These are phyloP conservation scores for Symphodus melops DNA, from an alignment of 2,113 vertebrate genomes.

Conservation along the genomic window DNA sequence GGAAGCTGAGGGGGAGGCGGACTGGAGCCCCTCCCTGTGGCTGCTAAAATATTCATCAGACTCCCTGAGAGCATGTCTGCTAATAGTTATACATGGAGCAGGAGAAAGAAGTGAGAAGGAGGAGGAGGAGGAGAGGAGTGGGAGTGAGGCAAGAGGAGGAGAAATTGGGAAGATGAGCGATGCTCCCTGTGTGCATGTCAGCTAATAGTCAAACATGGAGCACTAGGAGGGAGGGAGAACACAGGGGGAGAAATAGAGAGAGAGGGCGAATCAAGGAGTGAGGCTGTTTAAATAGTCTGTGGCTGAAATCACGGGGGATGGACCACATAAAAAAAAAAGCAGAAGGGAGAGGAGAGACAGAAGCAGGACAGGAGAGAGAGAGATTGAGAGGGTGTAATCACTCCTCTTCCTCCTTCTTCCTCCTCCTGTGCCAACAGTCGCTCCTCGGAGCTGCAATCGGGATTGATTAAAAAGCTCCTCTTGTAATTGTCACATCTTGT, in stretches of 20 bases:
- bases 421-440: conserved; percentile 69
- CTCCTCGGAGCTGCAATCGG: conserved; percentile 66
- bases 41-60: conserved; percentile 98
- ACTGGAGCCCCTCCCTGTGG: conserved; percentile 71
- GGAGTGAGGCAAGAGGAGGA: conserved; percentile 83
- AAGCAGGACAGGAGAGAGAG: conserved; percentile 1
- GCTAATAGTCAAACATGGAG: conserved; percentile 89
- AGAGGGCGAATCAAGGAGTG: conserved; percentile 56
- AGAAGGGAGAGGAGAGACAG: conserved; percentile 31
- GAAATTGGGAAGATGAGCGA: conserved; percentile 79
- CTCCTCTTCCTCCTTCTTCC: conserved; percentile 64
- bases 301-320: conserved; percentile 55
- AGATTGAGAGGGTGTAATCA: conserved; percentile 75
- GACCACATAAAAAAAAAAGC: conserved; percentile 48
- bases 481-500: conserved; percentile 80
- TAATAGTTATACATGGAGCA: conserved; percentile 82
- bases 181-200: conserved; percentile 90
- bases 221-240: conserved; percentile 71
- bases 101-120: conserved; percentile 71
- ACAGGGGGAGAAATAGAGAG: conserved; percentile 49
- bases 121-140: conserved; percentile 62
- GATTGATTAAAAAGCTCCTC: conserved; percentile 82
- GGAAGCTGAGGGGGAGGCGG: conserved; percentile 56
- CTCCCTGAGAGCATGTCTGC: conserved; percentile 82
- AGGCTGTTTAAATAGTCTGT: conserved; percentile 70